These are phyloP conservation scores for Chroicocephalus ridibundus DNA, from an alignment of 2,113 vertebrate species.

Conservation along the genomic window DNA sequence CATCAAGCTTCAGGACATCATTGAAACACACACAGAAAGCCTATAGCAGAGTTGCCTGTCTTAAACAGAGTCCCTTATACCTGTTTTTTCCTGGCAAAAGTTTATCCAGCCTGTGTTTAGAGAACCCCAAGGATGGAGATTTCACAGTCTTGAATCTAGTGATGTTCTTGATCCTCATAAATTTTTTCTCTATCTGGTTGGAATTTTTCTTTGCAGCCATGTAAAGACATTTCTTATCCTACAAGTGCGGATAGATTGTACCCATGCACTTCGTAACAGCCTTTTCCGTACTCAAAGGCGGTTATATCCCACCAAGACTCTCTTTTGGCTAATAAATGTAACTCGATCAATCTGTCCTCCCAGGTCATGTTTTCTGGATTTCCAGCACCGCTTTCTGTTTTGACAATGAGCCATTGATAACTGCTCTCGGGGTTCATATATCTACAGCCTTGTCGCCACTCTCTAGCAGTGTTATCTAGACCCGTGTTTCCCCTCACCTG, in stretches of 20 bases:
- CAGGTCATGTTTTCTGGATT: background rate
- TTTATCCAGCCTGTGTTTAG: slow-evolving; percentile 24
- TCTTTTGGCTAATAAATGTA: slow-evolving; percentile 45
- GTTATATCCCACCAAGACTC: slow-evolving; percentile 1
- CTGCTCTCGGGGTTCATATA: slow-evolving; percentile 30
- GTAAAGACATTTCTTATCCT: slow-evolving; percentile 1
- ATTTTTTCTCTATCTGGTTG: background rate
- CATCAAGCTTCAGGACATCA: background rate
- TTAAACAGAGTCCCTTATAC: background rate
- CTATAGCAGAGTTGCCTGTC: background rate
- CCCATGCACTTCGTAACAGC: background rate
- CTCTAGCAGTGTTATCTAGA: slow-evolving; percentile 33
- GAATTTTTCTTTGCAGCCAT: background rate
- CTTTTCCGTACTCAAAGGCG: background rate
- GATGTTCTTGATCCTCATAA: background rate
- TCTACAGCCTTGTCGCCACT: slow-evolving; percentile 4
- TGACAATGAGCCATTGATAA: slow-evolving; percentile 60
- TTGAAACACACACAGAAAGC: background rate
- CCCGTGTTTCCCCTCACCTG: slow-evolving; percentile 53
- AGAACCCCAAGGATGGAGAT: slow-evolving; percentile 8
- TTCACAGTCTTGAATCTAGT: slow-evolving; percentile 1
- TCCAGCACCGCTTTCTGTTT: background rate
- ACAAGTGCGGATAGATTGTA: background rate
- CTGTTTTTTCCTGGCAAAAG: background rate
- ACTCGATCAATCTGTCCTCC: slow-evolving; percentile 31